Evolutionary conservation across 2,888 invertebrate species (phyloP).

Genomic region (Agrilus mali): DNA sequence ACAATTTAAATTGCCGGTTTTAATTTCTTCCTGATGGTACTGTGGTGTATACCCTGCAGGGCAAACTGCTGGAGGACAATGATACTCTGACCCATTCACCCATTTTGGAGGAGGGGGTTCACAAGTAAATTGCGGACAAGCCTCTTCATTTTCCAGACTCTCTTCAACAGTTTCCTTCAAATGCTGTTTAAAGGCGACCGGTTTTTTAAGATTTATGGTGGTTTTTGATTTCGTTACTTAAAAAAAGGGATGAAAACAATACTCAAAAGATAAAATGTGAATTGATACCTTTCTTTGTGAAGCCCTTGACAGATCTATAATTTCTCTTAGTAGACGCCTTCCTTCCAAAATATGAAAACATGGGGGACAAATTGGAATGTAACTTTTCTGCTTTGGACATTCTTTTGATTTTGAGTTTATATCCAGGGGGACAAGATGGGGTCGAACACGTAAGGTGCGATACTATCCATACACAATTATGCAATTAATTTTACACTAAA

Average conservation of each 20-base stretch:
- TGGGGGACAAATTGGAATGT: conserved; percentile 32
- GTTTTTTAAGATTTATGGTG: too few relatives aligned
- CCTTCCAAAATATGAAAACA: conserved; percentile 29
- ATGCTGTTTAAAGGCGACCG: too few relatives aligned
- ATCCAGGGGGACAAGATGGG: conserved; percentile 39
- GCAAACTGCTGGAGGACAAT: conserved; percentile 37
- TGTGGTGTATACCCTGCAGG: conserved; percentile 40
- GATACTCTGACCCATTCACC: conserved; percentile 3
- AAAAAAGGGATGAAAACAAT: too few relatives aligned
- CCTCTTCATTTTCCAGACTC: conserved; percentile 9
- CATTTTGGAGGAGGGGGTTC: conserved; percentile 1
- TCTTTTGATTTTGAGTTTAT: conserved; percentile 33
- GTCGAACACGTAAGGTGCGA: conserved; percentile 31
- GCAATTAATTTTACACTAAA: not conserved
- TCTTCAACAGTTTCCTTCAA: not conserved
- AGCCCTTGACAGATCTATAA: conserved; percentile 28
- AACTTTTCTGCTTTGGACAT: conserved; percentile 21
- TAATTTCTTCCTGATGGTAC: conserved; percentile 14
- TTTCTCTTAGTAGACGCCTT: conserved; percentile 5
- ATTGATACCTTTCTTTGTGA: conserved; percentile 10
- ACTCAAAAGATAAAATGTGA: too few relatives aligned
- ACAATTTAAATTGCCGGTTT: conserved; percentile 16
- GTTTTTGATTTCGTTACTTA: too few relatives aligned
- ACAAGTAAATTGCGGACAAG: conserved; percentile 11
- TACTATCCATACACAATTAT: conserved; percentile 8